A percentile compares a stretch with the other conserved stretches of the same genome.
Conservation (phyloP, 1,140 invertebrate genomes). For the Pachypeltis micranthus region DNA sequence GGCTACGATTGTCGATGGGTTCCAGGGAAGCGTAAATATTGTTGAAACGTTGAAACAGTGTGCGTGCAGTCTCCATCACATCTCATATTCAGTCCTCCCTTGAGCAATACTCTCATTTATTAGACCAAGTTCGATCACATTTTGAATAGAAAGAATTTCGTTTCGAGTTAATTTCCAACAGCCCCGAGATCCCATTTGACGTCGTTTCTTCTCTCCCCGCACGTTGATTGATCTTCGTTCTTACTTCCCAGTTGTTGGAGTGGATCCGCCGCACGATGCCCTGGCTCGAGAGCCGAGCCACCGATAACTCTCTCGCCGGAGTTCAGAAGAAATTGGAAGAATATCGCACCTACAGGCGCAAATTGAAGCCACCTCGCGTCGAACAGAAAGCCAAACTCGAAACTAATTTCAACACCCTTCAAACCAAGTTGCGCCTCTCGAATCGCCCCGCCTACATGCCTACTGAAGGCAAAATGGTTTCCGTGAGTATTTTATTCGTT, state of each 20-base stretch:
- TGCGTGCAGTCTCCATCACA: too few species aligned
- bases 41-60: too few species aligned
- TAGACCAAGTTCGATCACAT: too few species aligned
- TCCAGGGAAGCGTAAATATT: too few species aligned
- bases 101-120: too few species aligned
- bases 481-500: conserved; percentile 45
- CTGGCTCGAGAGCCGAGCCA: conserved; percentile 92
- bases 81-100: too few species aligned
- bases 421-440: conserved; percentile 90
- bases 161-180: too few species aligned
- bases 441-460: conserved; percentile 98
- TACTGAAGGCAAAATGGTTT: conserved; percentile 97
- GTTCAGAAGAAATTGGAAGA: conserved; percentile 97
- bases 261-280: conserved; percentile 97
- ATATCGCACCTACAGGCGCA: conserved; percentile 93
- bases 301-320: conserved; percentile 92
- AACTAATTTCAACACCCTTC: conserved; percentile 97
- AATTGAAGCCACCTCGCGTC: conserved; percentile 96
- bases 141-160: too few species aligned
- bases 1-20: too few species aligned
- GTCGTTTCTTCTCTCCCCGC: too few species aligned
- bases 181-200: too few species aligned
- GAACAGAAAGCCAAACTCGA: conserved; percentile 97
- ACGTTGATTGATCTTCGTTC: too few species aligned
- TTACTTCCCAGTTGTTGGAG: conserved; percentile 71